Evolutionary conservation across 2,888 invertebrate species (phyloP).

Genomic region (Drosophila prostipennis): DNA sequence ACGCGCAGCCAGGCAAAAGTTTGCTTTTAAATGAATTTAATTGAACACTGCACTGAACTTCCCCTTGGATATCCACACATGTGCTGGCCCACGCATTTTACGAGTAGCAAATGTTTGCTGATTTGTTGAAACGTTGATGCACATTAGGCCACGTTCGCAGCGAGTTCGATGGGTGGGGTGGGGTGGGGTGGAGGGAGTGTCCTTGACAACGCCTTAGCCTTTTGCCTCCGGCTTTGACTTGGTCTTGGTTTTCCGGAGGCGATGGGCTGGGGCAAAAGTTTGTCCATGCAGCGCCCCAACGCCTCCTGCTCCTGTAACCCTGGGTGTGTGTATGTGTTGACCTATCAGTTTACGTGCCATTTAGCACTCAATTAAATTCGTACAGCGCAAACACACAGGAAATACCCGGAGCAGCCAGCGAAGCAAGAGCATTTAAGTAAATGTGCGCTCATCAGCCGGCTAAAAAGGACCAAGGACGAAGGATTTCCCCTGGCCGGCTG

Average conservation of each 20-base stretch:
- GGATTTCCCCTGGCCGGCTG: conserved; percentile 36
- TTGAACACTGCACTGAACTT: conserved; percentile 33
- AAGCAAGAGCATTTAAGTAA: conserved; percentile 60
- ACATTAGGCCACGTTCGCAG: conserved; percentile 45
- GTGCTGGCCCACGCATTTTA: conserved; percentile 29
- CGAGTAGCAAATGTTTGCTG: conserved; percentile 27
- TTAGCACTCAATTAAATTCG: conserved; percentile 83
- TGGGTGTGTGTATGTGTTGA: conserved; percentile 59
- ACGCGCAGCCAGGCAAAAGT: background rate
- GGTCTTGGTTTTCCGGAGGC: background rate
- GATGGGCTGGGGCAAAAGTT: conserved; percentile 38
- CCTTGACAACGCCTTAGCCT: conserved; percentile 69
- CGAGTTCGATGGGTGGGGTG: background rate
- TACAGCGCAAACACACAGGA: conserved; percentile 57
- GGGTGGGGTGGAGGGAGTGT: too few relatives aligned
- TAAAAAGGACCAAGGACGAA: conserved; percentile 22
- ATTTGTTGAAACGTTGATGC: conserved; percentile 57
- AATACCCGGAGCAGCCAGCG: conserved; percentile 21
- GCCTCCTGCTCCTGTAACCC: conserved; percentile 22
- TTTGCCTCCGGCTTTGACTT: conserved; percentile 11
- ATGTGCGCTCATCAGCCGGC: conserved; percentile 74
- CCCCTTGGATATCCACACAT: background rate
- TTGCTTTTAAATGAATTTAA: conserved; percentile 47
- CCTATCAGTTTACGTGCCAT: conserved; percentile 83
- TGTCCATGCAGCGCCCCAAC: conserved; percentile 41